phyloP scores from a whole-genome alignment of 2,113 vertebrate genomes.

The Myotis brandtii region DNA sequence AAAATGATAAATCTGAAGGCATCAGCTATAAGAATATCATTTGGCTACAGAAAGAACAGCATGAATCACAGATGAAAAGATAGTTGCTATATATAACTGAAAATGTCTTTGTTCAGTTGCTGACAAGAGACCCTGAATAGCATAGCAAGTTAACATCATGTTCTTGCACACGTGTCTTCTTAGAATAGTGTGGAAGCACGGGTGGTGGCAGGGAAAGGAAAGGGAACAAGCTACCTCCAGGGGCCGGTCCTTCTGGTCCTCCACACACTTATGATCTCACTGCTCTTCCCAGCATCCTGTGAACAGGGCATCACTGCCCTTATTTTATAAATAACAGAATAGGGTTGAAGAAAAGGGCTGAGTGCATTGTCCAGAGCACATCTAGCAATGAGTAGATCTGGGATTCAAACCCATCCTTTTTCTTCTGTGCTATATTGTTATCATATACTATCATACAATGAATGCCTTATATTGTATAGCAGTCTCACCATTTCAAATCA shows the following conservation, averaged over 20 bases:
- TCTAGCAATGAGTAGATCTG: background rate
- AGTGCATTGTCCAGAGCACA: background rate
- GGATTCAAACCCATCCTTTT: background rate
- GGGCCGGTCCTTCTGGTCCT: background rate
- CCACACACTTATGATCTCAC: background rate
- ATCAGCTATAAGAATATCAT: conserved; percentile 41
- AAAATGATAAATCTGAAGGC: conserved; percentile 43
- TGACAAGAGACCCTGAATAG: conserved; percentile 37
- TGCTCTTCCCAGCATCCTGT: background rate
- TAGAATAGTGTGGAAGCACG: background rate
- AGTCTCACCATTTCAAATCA: background rate
- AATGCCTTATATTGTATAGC: background rate
- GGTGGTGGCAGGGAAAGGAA: background rate
- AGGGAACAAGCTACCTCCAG: background rate
- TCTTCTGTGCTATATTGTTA: background rate
- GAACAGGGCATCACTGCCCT: background rate
- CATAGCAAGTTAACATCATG: background rate
- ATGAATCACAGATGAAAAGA: conserved; percentile 53
- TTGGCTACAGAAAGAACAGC: conserved; percentile 30
- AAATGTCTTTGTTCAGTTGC: conserved; percentile 21
- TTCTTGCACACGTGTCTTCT: background rate
- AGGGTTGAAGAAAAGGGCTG: background rate
- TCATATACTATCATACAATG: background rate
- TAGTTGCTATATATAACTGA: background rate
- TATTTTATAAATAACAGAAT: background rate